Evolutionary conservation across 2,113 vertebrate species (phyloP), one percentile per base, ranked within the genome.

Genomic region (Nibea coibor): DNA sequence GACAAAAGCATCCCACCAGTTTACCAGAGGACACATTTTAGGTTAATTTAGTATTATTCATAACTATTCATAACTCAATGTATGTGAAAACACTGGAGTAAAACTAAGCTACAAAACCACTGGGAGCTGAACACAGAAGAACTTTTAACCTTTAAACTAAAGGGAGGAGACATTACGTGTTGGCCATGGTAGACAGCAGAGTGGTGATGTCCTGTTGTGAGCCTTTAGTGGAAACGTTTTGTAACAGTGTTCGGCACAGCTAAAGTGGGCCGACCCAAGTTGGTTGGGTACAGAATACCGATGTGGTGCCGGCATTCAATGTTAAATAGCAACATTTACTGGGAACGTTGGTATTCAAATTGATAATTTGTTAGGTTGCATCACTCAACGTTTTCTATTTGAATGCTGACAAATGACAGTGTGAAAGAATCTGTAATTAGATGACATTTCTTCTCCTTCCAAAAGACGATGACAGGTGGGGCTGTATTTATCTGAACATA

Each of bases 311-410:
- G 43, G 35, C 42, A 61, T 61, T 61, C 43, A 35, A 2, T 22
- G 19, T 35, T 43, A 73, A 48, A 31, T 17, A 1, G 17, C 9
- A 12, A 5, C 4, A 10, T 28, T 48, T 48, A 19, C 48, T 10
- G 28, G 16, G 62, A 24, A 65, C 10, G 14, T 22, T 14, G 19
- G 54, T 8, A 14, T n/a, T 72, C 7, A 61, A 10, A 61, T 10
- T 2, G 57, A 4, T 16, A 10, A 6, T 48, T 50, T 50, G 12
- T 39, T 28, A n/a, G 26, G 70, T 45, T 19, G 35, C 5, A 47
- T 31, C 71, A 11, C 19, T 61, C 24, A 31, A 53, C 62, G 45
- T 61, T 73, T 73, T 19, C 22, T 65, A 10, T 39, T 50, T 68
- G 66, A 51, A 19, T 17, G 59, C 39, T 64, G 42, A 78, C n/a